Evolutionary conservation across 1,140 invertebrate genomes (phyloP).

Genomic region (Lepidostoma basale): DNA sequence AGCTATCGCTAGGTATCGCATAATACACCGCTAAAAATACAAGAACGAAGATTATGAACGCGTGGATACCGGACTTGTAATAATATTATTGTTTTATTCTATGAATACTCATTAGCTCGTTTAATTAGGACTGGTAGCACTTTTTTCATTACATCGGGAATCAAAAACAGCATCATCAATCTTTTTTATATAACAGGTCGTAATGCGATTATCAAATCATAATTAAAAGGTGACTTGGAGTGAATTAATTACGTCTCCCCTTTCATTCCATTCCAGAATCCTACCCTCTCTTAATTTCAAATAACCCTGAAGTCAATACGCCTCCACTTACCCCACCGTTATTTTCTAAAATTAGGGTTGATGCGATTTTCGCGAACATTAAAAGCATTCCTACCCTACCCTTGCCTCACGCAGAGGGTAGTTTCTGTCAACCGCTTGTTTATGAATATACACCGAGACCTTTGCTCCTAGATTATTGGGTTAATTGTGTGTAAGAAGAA

Average conservation of each 20-base stretch:
- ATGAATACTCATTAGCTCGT: too few species aligned
- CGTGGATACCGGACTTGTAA: too few species aligned
- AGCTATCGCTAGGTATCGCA: too few species aligned
- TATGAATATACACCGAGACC: slow-evolving; percentile 29
- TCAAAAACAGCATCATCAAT: slow-evolving; percentile 16
- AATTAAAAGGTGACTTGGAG: slow-evolving; percentile 46
- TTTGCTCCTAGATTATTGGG: slow-evolving; percentile 34
- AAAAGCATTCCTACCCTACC: slow-evolving; percentile 34
- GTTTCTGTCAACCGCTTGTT: slow-evolving; percentile 36
- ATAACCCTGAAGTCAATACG: slow-evolving; percentile 45
- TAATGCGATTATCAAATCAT: slow-evolving; percentile 47
- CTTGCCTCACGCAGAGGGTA: slow-evolving; percentile 1
- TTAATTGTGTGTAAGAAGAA: background rate
- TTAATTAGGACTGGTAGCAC: too few species aligned
- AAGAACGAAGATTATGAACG: too few species aligned
- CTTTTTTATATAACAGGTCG: slow-evolving; percentile 36
- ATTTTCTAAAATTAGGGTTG: slow-evolving; percentile 44
- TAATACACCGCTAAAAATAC: too few species aligned
- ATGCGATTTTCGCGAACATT: slow-evolving; percentile 45
- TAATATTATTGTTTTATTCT: too few species aligned
- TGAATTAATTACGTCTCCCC: slow-evolving; percentile 43
- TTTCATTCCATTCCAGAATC: slow-evolving; percentile 30
- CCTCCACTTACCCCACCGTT: slow-evolving; percentile 35
- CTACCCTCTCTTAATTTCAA: slow-evolving; percentile 45
- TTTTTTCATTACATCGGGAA: too few species aligned